Evolutionary conservation across 2,888 invertebrate genomes (phyloP).

Genomic region (Agonopterix subpropinquella): DNA sequence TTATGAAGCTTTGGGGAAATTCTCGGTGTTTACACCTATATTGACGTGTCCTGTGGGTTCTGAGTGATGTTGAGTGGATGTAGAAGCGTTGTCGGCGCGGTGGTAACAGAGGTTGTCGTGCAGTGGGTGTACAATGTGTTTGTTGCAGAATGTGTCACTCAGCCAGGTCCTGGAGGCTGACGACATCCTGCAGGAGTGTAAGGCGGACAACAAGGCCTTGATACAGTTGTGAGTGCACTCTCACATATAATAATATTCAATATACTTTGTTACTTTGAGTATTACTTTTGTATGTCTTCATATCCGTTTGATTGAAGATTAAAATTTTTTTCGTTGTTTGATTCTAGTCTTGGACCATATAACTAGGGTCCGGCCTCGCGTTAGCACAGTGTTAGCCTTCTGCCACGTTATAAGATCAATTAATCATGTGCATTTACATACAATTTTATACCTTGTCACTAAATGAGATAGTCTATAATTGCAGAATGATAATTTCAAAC

Average conservation of each 20-base stretch:
- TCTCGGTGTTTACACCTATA: background rate
- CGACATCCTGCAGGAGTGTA: conserved; percentile 96
- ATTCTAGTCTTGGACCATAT: too few relatives aligned
- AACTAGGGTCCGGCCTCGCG: too few relatives aligned
- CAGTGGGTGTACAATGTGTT: conserved; percentile 14
- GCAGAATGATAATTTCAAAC: too few relatives aligned
- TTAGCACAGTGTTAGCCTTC: too few relatives aligned
- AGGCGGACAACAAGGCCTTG: conserved; percentile 91
- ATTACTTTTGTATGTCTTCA: too few relatives aligned
- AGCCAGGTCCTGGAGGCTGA: conserved; percentile 95
- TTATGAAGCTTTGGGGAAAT: conserved; percentile 5
- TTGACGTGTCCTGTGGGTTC: background rate
- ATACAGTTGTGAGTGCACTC: conserved; percentile 89
- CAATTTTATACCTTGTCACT: too few relatives aligned
- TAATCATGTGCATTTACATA: too few relatives aligned
- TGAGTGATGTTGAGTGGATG: background rate
- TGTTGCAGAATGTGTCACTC: conserved; percentile 90
- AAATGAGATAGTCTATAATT: too few relatives aligned
- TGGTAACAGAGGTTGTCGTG: background rate
- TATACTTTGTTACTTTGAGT: too few relatives aligned
- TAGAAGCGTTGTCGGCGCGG: background rate
- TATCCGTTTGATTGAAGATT: too few relatives aligned
- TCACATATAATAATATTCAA: background rate
- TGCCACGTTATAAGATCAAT: too few relatives aligned
- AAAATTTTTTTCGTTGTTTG: too few relatives aligned